Conservation (phyloP, 2,797 vertebrate genomes). For the Fistularia commersonii region DNA sequence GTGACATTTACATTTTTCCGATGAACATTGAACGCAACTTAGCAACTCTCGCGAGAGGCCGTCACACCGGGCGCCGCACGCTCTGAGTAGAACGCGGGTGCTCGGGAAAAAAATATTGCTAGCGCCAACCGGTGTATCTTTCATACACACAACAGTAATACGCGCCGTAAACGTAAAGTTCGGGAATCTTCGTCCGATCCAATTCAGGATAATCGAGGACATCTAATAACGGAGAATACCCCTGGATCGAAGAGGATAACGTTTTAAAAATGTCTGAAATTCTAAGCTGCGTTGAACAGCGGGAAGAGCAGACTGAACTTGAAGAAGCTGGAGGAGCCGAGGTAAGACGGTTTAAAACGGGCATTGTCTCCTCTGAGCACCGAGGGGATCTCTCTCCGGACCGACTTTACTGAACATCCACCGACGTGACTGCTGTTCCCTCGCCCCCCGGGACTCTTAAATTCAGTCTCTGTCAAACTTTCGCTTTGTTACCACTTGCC, state of each 20-base stretch:
- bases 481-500: constrained; percentile 3
- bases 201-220: background rate
- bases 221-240: background rate
- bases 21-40: background rate
- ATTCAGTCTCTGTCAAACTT: constrained; percentile 12
- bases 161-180: constrained; percentile 16
- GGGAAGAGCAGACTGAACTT: constrained; percentile 70
- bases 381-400: background rate
- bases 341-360: constrained; percentile 56
- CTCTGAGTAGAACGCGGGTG: constrained; percentile 43
- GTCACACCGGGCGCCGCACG: constrained; percentile 9
- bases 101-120: constrained; percentile 37
- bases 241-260: constrained; percentile 14
- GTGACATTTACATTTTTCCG: background rate
- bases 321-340: constrained; percentile 65
- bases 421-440: too few relatives aligned
- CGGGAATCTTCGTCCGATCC: background rate
- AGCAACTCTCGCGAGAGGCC: constrained; percentile 52
- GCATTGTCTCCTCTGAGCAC: constrained; percentile 5
- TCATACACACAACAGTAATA: constrained; percentile 48
- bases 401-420: too few relatives aligned
- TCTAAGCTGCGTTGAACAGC: constrained; percentile 67
- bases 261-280: constrained; percentile 70
- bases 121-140: constrained; percentile 58
- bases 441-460: too few relatives aligned